Evolutionary conservation across 2,888 invertebrate species (phyloP).

Genomic region (Torymus auratus): DNA sequence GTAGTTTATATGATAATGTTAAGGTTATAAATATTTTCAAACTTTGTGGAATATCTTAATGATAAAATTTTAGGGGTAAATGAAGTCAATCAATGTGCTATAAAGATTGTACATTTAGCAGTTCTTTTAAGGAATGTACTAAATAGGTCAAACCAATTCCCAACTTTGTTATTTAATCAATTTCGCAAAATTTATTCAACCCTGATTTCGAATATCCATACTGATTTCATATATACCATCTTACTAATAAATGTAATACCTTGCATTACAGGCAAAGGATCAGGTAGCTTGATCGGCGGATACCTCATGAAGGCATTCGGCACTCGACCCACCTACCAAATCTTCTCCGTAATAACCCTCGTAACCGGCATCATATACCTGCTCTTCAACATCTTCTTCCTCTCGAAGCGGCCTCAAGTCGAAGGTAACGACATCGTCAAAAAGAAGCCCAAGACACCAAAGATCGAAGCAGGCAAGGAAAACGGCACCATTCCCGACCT

Average conservation of each 20-base stretch:
- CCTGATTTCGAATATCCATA: not conserved
- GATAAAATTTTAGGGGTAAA: too few relatives aligned
- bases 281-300: constrained; percentile 87
- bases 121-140: too few relatives aligned
- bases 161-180: too few relatives aligned
- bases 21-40: too few relatives aligned
- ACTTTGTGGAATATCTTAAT: too few relatives aligned
- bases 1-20: too few relatives aligned
- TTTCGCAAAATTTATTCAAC: too few relatives aligned
- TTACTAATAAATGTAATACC: constrained; percentile 58
- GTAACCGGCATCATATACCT: constrained; percentile 84
- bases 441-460: constrained; percentile 76
- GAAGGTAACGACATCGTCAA: constrained; percentile 81
- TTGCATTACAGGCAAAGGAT: constrained; percentile 81
- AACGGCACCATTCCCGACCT: constrained; percentile 57
- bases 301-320: constrained; percentile 86
- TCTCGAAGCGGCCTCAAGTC: constrained; percentile 79
- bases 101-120: too few relatives aligned
- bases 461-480: constrained; percentile 57
- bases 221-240: not conserved
- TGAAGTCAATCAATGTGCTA: too few relatives aligned
- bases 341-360: constrained; percentile 82
- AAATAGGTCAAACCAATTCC: too few relatives aligned
- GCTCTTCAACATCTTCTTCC: constrained; percentile 82
- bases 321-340: constrained; percentile 84